Conservation (phyloP, 2,888 invertebrate genomes). For the Meta bourneti region DNA sequence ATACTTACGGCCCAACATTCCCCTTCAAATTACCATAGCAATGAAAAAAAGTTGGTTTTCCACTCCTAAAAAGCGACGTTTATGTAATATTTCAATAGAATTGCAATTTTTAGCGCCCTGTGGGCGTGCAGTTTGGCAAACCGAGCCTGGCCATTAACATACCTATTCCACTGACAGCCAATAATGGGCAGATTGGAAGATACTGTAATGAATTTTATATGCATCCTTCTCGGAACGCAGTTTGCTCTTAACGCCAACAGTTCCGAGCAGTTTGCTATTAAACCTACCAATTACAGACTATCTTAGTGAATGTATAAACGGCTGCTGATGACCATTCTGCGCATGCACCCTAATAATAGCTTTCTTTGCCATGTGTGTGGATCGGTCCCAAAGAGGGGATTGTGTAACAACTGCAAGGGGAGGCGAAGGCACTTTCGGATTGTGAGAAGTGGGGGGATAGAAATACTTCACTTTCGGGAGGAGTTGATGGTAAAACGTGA, state of each 20-base stretch:
- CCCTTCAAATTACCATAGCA: conserved; percentile 15
- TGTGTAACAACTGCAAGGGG: conserved; percentile 63
- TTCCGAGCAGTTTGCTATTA: conserved; percentile 67
- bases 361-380: conserved; percentile 46
- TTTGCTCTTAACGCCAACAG: conserved; percentile 50
- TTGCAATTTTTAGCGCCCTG: conserved; percentile 38
- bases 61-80: conserved; percentile 24
- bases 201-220: conserved; percentile 61
- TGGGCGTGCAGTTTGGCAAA: too few relatives aligned
- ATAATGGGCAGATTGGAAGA: conserved; percentile 57
- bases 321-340: conserved; percentile 69
- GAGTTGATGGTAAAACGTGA: conserved; percentile 75
- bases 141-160: conserved; percentile 65
- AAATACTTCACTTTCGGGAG: conserved; percentile 66
- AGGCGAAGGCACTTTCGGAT: conserved; percentile 39
- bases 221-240: conserved; percentile 57
- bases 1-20: too few relatives aligned
- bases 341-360: conserved; percentile 74
- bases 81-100: conserved; percentile 19
- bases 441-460: conserved; percentile 39
- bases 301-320: conserved; percentile 74
- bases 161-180: too few relatives aligned
- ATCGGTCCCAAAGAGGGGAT: conserved; percentile 51
- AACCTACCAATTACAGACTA: conserved; percentile 75
- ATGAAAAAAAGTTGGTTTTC: conserved; percentile 25